phyloP scores from a whole-genome alignment of 2,888 invertebrate species.

The Leptinotarsa juncta region DNA sequence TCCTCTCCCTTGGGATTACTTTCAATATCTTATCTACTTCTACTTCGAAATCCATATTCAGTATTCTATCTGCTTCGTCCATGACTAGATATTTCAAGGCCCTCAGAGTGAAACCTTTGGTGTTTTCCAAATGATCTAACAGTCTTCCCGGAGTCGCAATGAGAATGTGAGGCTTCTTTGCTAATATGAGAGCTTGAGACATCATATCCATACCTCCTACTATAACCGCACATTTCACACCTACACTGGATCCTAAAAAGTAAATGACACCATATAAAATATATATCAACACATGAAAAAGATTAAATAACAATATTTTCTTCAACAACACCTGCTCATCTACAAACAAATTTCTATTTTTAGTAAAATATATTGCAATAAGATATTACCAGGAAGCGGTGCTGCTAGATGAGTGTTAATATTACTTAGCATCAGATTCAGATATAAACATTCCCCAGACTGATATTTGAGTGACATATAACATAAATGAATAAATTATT shows the following conservation, averaged over 20 bases:
- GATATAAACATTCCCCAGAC: too few species aligned
- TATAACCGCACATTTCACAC: conserved; percentile 94
- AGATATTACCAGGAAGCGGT: too few species aligned
- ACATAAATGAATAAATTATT: background rate
- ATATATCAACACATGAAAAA: too few species aligned
- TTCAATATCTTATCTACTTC: conserved; percentile 97
- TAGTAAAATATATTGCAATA: too few species aligned
- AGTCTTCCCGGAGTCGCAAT: conserved; percentile 97
- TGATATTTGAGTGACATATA: too few species aligned
- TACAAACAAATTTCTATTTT: too few species aligned
- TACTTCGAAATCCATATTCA: conserved; percentile 99
- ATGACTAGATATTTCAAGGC: conserved; percentile 76
- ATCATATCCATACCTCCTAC: conserved; percentile 99
- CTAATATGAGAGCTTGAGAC: conserved; percentile 88
- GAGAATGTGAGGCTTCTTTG: conserved; percentile 96
- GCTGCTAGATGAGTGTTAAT: too few species aligned
- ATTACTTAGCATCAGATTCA: too few species aligned
- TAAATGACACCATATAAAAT: background rate
- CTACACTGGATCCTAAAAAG: conserved; percentile 82
- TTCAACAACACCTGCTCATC: too few species aligned
- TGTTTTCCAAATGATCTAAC: conserved; percentile 96
- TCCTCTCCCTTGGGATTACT: conserved; percentile 89
- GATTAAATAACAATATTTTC: too few species aligned
- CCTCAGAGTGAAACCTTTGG: conserved; percentile 89
- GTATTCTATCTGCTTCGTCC: conserved; percentile 99